Base-by-base conservation (phyloP, 2,888 invertebrate genomes). In the Cosmorhoe ocellata region DNA sequence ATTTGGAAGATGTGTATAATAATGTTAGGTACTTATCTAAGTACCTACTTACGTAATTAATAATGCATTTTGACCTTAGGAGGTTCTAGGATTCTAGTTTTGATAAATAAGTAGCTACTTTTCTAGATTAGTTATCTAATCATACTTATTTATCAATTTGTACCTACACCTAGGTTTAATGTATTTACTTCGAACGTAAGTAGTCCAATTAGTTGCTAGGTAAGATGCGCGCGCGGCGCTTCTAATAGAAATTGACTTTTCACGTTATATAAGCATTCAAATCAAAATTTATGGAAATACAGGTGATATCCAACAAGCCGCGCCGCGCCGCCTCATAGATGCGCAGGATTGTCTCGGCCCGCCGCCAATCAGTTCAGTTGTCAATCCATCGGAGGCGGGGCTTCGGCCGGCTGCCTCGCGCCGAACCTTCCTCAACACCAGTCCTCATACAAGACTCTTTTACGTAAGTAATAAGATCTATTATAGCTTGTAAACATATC, bases 301-400 rank as follows among this genome's bases (percentile, higher is more conserved):
- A 67, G 66, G 64, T 65, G 66, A 68, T 71, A 74, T 65, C 66
- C 66, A 69, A 75, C 72, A 75, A 70, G 75, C 72, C 76, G 76
- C 74, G 75, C 72, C 76, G 76, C 74, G 75, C 72, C 77, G 76
- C 74, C 74, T 76, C 62, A 67, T 73, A 69, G 77, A 64, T 86
- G 89, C 89, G 89, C 88, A 79, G 76, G 89, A 88, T 81, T 85
- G 77, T 76, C 77, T 71, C 69, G 66, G 67, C 74, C 67, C 71
- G 68, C 80, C 76, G 71, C 88, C 89, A 90, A 90, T 90, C 79
- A 64, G 69, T 78, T 78, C 78, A 74, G 80, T 78, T 81, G 83
- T 83, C 79, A 81, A 80, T 79, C 80, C 66, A 55, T 54, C 52
- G 67, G 70, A 69, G 89, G 89, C 83, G 89, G 78, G 67, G 88